A percentile compares a stretch with the other conserved stretches of the same genome.
These are phyloP conservation scores for Rhea americana DNA, from an alignment of 2,113 vertebrate genomes.

Conservation along the genomic window DNA sequence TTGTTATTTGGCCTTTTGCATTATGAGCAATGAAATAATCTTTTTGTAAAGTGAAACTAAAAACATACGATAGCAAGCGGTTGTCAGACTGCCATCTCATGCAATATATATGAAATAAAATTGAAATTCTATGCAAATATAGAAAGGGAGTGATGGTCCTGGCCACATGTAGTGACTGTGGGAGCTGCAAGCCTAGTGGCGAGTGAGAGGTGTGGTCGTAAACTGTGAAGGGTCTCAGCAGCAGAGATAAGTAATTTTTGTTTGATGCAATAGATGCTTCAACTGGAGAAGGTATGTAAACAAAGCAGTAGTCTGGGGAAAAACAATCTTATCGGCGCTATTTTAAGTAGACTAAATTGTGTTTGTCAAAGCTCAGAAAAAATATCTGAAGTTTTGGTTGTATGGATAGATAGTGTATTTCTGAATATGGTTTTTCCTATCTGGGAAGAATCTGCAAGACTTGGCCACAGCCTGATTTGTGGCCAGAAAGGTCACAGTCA, in stretches of 20 bases:
- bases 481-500: not conserved
- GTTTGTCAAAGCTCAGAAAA: not conserved
- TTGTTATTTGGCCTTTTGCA: not conserved
- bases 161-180: fast-evolving
- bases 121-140: not conserved
- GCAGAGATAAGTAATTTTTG: not conserved
- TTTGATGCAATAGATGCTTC: not conserved
- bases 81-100: not conserved
- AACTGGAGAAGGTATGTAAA: not conserved
- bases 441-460: not conserved
- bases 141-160: fast-evolving
- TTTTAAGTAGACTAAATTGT: not conserved
- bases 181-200: not conserved
- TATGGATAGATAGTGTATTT: not conserved
- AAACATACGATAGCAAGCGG: not conserved
- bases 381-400: not conserved
- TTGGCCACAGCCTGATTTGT: not conserved
- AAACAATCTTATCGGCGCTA: not conserved
- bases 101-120: not conserved
- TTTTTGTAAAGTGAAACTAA: not conserved
- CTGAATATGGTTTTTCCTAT: too few relatives aligned
- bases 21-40: not conserved
- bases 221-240: not conserved
- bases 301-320: not conserved
- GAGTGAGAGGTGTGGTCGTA: not conserved